Conservation (phyloP, 2,113 vertebrate species). For the Natator depressus region DNA sequence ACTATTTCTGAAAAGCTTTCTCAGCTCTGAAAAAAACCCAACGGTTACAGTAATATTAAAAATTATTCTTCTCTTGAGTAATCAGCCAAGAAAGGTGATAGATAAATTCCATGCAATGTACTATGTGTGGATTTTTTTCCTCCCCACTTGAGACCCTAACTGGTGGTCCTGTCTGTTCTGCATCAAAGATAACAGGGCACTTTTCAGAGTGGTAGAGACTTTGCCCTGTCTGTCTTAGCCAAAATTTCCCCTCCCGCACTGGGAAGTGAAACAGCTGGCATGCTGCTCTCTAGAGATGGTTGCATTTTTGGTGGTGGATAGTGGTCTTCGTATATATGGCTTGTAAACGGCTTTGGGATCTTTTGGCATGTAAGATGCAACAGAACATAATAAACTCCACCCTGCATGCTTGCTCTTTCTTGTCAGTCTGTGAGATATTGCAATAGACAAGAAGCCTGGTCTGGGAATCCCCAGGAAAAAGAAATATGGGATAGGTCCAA, state of each 20-base stretch:
- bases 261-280: background rate
- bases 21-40: background rate
- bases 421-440: background rate
- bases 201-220: rapidly evolving
- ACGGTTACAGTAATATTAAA: background rate
- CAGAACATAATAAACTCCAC: background rate
- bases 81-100: background rate
- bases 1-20: background rate
- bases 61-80: background rate
- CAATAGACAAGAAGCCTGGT: background rate
- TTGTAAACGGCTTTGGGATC: background rate
- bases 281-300: rapidly evolving
- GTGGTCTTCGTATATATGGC: rapidly evolving
- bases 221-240: background rate
- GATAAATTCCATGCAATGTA: rapidly evolving
- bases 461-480: background rate
- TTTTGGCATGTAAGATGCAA: rapidly evolving
- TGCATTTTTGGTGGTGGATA: rapidly evolving
- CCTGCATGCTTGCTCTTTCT: background rate
- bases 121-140: background rate
- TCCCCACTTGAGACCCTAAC: background rate
- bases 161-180: background rate
- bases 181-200: rapidly evolving
- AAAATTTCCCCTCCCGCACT: background rate
- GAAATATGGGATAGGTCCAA: background rate